Evolutionary conservation across 2,888 invertebrate species (phyloP).

Genomic region (Aplocera efformata): DNA sequence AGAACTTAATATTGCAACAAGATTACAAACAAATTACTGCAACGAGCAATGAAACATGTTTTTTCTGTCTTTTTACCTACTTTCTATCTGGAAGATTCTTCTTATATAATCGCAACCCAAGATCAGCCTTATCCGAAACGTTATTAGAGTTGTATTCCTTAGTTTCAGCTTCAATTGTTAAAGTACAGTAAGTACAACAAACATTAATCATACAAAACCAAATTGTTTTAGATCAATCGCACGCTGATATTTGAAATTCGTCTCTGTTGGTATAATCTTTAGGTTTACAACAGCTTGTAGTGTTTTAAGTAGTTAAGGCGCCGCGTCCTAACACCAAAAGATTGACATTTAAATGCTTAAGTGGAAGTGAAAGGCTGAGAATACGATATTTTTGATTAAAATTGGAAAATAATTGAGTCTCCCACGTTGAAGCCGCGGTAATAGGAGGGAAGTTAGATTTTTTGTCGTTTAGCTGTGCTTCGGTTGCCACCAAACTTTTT

Average conservation of each 20-base stretch:
- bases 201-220: slow-evolving; percentile 75
- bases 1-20: slow-evolving; percentile 35
- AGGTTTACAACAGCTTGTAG: slow-evolving; percentile 32
- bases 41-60: slow-evolving; percentile 58
- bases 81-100: slow-evolving; percentile 36
- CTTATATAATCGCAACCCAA: slow-evolving; percentile 37
- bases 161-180: slow-evolving; percentile 35
- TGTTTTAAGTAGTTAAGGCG: slow-evolving; percentile 43
- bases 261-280: slow-evolving; percentile 28
- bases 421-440: slow-evolving; percentile 69
- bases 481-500: slow-evolving; percentile 53
- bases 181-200: slow-evolving; percentile 53
- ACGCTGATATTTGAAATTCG: slow-evolving; percentile 28
- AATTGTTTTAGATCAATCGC: slow-evolving; percentile 64
- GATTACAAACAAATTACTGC: slow-evolving; percentile 43
- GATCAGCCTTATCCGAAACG: slow-evolving; percentile 12
- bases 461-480: slow-evolving; percentile 57
- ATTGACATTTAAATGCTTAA: slow-evolving; percentile 80
- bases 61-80: slow-evolving; percentile 60
- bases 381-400: slow-evolving; percentile 79
- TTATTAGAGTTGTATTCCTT: slow-evolving; percentile 1
- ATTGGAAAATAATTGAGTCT: slow-evolving; percentile 80
- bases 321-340: slow-evolving; percentile 52
- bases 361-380: slow-evolving; percentile 77
- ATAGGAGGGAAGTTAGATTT: slow-evolving; percentile 54